These are phyloP conservation scores for Drosophila nannoptera DNA, from an alignment of 1,140 invertebrate species.

Conservation along the genomic window DNA sequence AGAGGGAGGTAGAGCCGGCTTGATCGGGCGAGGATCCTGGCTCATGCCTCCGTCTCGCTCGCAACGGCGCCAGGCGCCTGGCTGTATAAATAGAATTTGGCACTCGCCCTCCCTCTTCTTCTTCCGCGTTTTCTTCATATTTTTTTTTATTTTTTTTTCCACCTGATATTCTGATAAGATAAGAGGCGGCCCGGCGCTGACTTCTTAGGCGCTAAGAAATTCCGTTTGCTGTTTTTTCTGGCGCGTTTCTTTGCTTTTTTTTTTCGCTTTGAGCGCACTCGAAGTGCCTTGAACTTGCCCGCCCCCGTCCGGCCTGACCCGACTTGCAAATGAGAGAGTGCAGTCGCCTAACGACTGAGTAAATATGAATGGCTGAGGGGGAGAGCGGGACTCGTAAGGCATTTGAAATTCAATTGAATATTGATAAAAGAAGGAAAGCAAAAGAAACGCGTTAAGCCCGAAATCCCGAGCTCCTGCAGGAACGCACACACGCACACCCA, in stretches of 20 bases:
- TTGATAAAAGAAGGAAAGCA: background rate
- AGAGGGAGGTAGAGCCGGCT: constrained; percentile 17
- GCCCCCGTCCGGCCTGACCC: background rate
- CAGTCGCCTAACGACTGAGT: constrained; percentile 7
- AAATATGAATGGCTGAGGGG: constrained; percentile 9
- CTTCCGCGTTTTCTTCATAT: background rate
- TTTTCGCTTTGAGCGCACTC: constrained; percentile 16
- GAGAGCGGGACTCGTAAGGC: too few relatives aligned
- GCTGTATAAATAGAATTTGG: constrained; percentile 29
- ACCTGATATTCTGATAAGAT: constrained; percentile 39
- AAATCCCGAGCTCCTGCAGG: background rate
- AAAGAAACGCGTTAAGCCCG: background rate
- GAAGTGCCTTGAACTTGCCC: constrained; percentile 39
- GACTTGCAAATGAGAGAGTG: constrained; percentile 29
- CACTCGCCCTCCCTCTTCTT: background rate
- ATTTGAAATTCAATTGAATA: constrained; percentile 15
- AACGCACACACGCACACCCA: background rate
- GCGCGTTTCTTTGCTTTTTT: background rate
- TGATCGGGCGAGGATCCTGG: too few relatives aligned
- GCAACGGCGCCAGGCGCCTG: too few relatives aligned
- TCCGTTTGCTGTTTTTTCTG: constrained; percentile 14
- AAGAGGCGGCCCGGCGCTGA: constrained; percentile 18
- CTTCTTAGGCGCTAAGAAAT: constrained; percentile 27
- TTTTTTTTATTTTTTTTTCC: constrained; percentile 14
- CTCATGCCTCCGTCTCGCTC: background rate